These are phyloP conservation scores for Semotilus atromaculatus DNA, from an alignment of 2,797 vertebrate genomes.

Conservation along the genomic window DNA sequence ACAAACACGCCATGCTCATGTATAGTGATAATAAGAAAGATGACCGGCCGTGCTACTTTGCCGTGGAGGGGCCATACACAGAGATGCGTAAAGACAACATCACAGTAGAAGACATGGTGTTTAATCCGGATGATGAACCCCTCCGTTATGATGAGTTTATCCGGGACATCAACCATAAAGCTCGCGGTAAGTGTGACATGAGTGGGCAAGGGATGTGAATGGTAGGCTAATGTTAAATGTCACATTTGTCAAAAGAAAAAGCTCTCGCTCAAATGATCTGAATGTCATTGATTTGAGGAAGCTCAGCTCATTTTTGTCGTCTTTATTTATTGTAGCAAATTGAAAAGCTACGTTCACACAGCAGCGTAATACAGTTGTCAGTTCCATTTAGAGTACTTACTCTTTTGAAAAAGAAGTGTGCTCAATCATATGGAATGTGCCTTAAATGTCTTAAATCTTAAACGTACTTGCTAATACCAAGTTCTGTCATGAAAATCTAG, in stretches of 20 bases:
- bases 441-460: neutral
- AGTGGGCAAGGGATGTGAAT: neutral
- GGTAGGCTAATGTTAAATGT: neutral
- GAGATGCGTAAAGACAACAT: conserved; percentile 72
- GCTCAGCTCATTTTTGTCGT: neutral
- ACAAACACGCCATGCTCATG: conserved; percentile 75
- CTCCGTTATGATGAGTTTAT: conserved; percentile 76
- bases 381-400: neutral
- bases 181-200: conserved; percentile 74
- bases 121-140: conserved; percentile 63
- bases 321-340: neutral
- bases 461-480: too few species aligned
- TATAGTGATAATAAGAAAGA: conserved; percentile 79
- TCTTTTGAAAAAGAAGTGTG: neutral
- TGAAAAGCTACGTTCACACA: neutral
- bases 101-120: conserved; percentile 69
- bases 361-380: neutral
- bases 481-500: too few species aligned
- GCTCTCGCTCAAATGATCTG: neutral
- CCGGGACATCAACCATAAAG: conserved; percentile 77
- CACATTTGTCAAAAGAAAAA: conserved; percentile 18
- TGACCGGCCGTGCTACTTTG: conserved; percentile 84
- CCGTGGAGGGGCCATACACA: conserved; percentile 83
- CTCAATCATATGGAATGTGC: neutral
- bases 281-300: neutral